phyloP scores from a whole-genome alignment of 2,888 invertebrate genomes.

The Calephelis perditalis region DNA sequence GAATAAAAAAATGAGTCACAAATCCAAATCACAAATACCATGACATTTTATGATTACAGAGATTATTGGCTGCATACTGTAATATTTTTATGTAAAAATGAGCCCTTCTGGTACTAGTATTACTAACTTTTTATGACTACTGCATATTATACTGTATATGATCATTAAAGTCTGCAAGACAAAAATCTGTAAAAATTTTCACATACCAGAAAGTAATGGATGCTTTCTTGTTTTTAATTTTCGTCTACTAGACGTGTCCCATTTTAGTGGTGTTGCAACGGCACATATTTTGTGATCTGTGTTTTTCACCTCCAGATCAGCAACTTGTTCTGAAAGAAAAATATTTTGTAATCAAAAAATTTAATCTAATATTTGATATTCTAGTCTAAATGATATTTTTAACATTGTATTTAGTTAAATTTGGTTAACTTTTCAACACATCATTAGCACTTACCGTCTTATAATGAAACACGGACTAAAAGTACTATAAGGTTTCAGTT shows the following conservation, averaged over 20 bases:
- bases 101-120: too few relatives aligned
- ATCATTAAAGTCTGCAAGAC: neutral
- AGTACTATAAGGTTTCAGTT: too few relatives aligned
- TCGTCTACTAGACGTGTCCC: conserved; percentile 1
- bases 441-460: too few relatives aligned
- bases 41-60: too few relatives aligned
- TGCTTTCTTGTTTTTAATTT: neutral
- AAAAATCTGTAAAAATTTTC: neutral
- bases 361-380: neutral
- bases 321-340: neutral
- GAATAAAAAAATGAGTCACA: too few relatives aligned
- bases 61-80: too few relatives aligned
- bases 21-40: too few relatives aligned
- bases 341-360: neutral
- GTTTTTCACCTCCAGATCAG: neutral
- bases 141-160: neutral
- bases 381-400: neutral
- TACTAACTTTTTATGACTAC: too few relatives aligned
- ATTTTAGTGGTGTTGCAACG: neutral
- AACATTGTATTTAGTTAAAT: neutral
- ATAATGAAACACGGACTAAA: too few relatives aligned
- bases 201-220: neutral
- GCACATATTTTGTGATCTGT: neutral
- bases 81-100: too few relatives aligned
- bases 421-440: neutral